Evolutionary conservation across 2,888 invertebrate genomes (phyloP).

Genomic region (Blastobasis lacticolella): DNA sequence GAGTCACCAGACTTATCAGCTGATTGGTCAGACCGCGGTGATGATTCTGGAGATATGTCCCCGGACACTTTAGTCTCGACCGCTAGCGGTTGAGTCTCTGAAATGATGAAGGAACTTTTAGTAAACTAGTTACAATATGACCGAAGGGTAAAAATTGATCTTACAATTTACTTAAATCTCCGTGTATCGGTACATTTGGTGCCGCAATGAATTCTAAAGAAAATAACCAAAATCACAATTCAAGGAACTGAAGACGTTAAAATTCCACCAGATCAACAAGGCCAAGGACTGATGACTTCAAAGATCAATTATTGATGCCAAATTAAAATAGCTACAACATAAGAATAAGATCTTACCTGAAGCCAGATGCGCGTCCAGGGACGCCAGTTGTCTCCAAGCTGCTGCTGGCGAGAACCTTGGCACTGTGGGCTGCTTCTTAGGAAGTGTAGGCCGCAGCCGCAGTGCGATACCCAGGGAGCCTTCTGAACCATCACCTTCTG

Average conservation of each 20-base stretch:
- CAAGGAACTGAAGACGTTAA: too few species aligned
- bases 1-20: conserved; percentile 87
- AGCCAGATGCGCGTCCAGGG: conserved; percentile 71
- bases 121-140: too few species aligned
- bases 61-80: conserved; percentile 68
- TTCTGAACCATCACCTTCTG: conserved; percentile 63
- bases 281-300: too few species aligned
- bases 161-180: too few species aligned
- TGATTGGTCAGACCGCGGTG: conserved; percentile 64
- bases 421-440: conserved; percentile 83
- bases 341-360: conserved; percentile 30
- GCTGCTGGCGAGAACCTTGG: conserved; percentile 88
- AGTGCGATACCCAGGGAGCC: conserved; percentile 79
- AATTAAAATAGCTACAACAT: not conserved
- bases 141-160: too few species aligned
- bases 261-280: too few species aligned
- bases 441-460: conserved; percentile 83
- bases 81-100: conserved; percentile 56
- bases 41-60: conserved; percentile 52
- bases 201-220: too few species aligned
- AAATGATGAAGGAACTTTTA: conserved; percentile 1
- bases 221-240: too few species aligned
- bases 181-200: too few species aligned
- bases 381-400: conserved; percentile 85
- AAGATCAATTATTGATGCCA: not conserved